Evolutionary conservation across 2,113 vertebrate species (phyloP).

Genomic region (Fregetta grallaria): DNA sequence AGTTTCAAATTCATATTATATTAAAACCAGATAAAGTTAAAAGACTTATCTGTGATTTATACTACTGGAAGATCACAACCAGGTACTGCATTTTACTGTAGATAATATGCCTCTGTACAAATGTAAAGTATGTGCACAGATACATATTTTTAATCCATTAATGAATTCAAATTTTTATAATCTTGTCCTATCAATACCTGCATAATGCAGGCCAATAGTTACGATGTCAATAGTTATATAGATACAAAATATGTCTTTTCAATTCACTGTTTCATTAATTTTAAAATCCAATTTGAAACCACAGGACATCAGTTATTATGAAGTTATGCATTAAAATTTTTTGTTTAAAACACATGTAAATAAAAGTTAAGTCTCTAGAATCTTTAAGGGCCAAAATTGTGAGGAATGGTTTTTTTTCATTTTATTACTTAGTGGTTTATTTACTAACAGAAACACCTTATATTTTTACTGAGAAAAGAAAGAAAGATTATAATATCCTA

Average conservation of each 20-base stretch:
- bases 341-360: not conserved
- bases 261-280: not conserved
- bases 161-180: not conserved
- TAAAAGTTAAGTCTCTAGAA: not conserved
- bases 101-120: not conserved
- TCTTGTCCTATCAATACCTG: not conserved
- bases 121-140: not conserved
- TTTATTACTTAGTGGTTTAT: not conserved
- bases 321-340: not conserved
- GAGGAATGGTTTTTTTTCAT: not conserved
- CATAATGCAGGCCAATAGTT: not conserved
- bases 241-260: not conserved
- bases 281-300: constrained; percentile 26
- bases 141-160: not conserved
- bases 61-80: not conserved
- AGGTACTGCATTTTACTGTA: not conserved
- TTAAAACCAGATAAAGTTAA: not conserved
- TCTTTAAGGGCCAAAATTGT: not conserved
- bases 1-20: not conserved
- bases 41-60: not conserved
- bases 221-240: not conserved
- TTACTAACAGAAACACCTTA: not conserved
- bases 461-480: not conserved
- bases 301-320: not conserved
- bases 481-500: not conserved